Conservation (phyloP, 2,113 vertebrate genomes). For the Zosterops pallidus region DNA sequence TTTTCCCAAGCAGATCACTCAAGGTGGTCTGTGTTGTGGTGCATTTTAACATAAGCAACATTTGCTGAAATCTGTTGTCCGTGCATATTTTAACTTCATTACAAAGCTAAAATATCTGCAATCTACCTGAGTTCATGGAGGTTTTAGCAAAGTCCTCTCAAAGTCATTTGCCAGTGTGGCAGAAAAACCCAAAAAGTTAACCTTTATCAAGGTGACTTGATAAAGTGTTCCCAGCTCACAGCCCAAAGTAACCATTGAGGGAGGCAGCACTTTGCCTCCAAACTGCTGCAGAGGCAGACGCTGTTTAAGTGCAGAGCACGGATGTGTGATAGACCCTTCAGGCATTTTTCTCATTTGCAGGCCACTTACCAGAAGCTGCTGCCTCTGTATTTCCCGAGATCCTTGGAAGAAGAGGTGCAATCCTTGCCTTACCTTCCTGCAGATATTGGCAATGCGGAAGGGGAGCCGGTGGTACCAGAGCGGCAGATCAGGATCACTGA, state of each 20-base stretch:
- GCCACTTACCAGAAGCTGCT: slow-evolving; percentile 86
- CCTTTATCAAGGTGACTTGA: background rate
- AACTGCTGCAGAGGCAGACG: background rate
- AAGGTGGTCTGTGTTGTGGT: background rate
- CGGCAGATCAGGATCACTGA: slow-evolving; percentile 94
- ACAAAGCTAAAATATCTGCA: background rate
- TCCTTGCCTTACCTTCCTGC: slow-evolving; percentile 85
- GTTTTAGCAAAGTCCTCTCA: background rate
- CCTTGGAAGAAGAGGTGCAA: slow-evolving; percentile 81
- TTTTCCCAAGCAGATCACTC: background rate
- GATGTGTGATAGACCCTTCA: background rate
- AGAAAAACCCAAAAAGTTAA: background rate
- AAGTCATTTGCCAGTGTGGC: background rate
- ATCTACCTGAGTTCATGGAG: background rate
- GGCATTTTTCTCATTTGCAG: slow-evolving; percentile 67
- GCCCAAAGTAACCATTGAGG: background rate
- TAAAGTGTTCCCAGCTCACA: background rate
- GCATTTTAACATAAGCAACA: background rate
- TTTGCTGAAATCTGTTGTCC: background rate
- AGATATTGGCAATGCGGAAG: slow-evolving; percentile 95
- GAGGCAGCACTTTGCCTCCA: background rate
- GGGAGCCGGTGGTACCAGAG: slow-evolving; percentile 93
- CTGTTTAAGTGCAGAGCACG: background rate
- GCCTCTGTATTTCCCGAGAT: slow-evolving; percentile 94
- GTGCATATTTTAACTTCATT: background rate